Evolutionary conservation across 2,113 vertebrate species (phyloP).

Genomic region (Malurus cyaneus): DNA sequence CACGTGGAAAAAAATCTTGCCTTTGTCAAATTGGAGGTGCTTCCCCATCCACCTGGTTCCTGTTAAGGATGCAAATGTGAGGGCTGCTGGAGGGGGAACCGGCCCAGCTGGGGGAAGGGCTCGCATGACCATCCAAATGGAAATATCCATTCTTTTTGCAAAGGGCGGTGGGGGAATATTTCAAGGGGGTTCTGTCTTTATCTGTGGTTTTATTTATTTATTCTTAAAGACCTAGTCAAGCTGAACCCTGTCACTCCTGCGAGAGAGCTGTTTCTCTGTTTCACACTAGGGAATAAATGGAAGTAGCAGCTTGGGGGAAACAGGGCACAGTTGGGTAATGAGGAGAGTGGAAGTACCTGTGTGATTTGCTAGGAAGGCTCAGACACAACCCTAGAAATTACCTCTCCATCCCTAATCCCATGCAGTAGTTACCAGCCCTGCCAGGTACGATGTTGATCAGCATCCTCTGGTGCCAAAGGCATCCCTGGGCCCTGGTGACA

Average conservation of each 20-base stretch:
- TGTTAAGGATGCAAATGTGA: constrained; percentile 40
- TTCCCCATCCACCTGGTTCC: background rate
- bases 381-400: background rate
- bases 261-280: background rate
- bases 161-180: background rate
- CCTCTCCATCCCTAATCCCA: background rate
- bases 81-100: background rate
- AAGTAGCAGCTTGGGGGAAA: no score
- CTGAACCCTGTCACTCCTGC: background rate
- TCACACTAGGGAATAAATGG: background rate
- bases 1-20: accelerated
- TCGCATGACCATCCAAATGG: background rate
- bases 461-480: background rate
- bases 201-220: constrained; percentile 33
- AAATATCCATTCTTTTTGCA: background rate
- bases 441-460: background rate
- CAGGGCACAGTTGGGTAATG: background rate
- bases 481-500: background rate
- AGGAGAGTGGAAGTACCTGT: background rate
- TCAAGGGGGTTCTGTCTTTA: background rate
- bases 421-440: background rate
- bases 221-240: constrained; percentile 4
- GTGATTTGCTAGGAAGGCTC: background rate
- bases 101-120: background rate
- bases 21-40: constrained; percentile 17